phyloP scores from a whole-genome alignment of 37 sponge, comb jelly and placozoan species.

The Hormiphora californensis region DNA sequence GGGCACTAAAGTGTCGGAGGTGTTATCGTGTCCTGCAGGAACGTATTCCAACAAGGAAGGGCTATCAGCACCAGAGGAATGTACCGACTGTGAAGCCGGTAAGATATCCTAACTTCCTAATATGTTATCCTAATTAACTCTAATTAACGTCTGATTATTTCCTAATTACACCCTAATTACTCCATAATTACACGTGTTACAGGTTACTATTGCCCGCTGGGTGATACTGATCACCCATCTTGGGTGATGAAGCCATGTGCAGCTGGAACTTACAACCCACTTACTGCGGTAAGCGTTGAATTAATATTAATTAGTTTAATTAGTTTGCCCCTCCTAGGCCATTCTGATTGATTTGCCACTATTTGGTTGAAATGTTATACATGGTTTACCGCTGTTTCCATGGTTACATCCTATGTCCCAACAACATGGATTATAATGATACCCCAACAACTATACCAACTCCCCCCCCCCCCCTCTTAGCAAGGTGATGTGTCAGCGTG shows the following conservation, averaged over 20 bases:
- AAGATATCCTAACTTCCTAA: neutral
- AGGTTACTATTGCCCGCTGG: constrained; percentile 51
- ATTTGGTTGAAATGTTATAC: no score
- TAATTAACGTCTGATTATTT: neutral
- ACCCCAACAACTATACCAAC: neutral
- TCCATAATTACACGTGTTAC: neutral
- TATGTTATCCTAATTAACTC: no score
- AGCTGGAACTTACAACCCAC: constrained; percentile 24
- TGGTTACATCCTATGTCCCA: no score
- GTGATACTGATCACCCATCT: constrained; percentile 1
- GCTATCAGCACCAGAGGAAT: neutral
- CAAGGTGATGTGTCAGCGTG: constrained; percentile 47
- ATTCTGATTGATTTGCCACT: neutral
- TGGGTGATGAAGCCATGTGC: neutral
- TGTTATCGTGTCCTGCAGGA: constrained; percentile 6
- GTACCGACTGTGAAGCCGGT: neutral
- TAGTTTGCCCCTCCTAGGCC: neutral
- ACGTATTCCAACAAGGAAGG: neutral
- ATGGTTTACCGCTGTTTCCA: no score
- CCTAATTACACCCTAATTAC: neutral
- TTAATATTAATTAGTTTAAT: no score
- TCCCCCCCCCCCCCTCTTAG: neutral
- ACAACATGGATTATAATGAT: no score
- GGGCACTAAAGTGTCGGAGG: neutral
- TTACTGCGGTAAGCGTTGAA: neutral